Evolutionary conservation across 2,113 vertebrate genomes (phyloP).

Genomic region (Archilochus colubris): DNA sequence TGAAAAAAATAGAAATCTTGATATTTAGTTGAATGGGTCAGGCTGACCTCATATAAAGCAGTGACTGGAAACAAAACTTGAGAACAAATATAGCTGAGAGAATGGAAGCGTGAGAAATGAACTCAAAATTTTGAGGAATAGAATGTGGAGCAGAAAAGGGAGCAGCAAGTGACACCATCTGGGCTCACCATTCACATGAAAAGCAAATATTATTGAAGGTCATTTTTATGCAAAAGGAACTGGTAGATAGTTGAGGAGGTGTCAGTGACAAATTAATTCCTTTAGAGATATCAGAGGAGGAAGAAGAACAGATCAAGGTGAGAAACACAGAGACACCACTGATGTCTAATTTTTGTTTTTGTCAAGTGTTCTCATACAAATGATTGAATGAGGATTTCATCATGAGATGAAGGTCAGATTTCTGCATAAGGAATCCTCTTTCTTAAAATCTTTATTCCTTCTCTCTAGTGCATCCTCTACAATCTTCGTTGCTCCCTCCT

Average conservation of each 20-base stretch:
- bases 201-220: not conserved
- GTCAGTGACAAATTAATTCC: not conserved
- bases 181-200: not conserved
- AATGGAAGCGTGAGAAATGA: not conserved
- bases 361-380: not conserved
- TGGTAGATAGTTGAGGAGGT: not conserved
- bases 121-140: not conserved
- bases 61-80: not conserved
- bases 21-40: not conserved
- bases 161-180: not conserved
- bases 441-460: not conserved
- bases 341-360: not conserved
- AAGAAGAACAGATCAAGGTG: not conserved
- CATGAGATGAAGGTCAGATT: not conserved
- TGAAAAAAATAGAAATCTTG: not conserved
- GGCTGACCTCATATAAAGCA: not conserved
- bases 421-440: not conserved
- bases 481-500: not conserved
- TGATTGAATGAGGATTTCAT: not conserved
- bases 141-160: not conserved
- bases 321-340: not conserved
- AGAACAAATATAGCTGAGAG: not conserved
- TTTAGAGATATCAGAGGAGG: not conserved
- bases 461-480: not conserved
- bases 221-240: not conserved